A percentile compares a stretch with the other conserved stretches of the same genome.
These are phyloP conservation scores for Machimus rusticus DNA, from an alignment of 2,888 invertebrate species.

Conservation along the genomic window DNA sequence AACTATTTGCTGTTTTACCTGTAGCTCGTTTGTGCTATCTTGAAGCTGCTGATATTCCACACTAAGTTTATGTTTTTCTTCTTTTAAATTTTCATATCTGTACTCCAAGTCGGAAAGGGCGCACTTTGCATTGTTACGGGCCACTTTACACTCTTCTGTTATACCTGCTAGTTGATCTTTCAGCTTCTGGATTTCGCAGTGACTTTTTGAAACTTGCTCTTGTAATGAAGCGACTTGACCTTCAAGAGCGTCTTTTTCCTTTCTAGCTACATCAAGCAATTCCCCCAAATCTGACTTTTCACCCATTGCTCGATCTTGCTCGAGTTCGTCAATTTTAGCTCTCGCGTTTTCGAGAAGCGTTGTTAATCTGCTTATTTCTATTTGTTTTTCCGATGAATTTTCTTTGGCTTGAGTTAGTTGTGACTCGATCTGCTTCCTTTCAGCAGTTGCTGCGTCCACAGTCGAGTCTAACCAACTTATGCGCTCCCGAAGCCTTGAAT, in stretches of 20 bases:
- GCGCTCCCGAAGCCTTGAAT: slow-evolving; percentile 74
- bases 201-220: slow-evolving; percentile 73
- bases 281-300: slow-evolving; percentile 78
- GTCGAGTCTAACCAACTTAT: slow-evolving; percentile 75
- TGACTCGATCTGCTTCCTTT: slow-evolving; percentile 76
- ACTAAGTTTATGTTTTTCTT: slow-evolving; percentile 75
- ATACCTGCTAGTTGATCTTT: slow-evolving; percentile 73
- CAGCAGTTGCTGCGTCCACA: slow-evolving; percentile 76
- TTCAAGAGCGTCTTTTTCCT: slow-evolving; percentile 78
- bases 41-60: slow-evolving; percentile 77
- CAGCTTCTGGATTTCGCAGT: slow-evolving; percentile 73
- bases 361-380: slow-evolving; percentile 80
- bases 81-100: slow-evolving; percentile 75
- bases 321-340: slow-evolving; percentile 79
- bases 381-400: slow-evolving; percentile 76
- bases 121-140: slow-evolving; percentile 86
- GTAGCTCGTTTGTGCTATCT: slow-evolving; percentile 76
- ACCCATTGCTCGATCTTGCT: slow-evolving; percentile 72
- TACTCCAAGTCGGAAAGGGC: slow-evolving; percentile 84
- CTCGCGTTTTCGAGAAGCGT: slow-evolving; percentile 84
- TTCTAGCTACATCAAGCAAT: slow-evolving; percentile 71
- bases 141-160: slow-evolving; percentile 78
- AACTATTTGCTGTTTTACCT: slow-evolving; percentile 52
- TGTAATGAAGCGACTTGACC: slow-evolving; percentile 73
- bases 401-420: slow-evolving; percentile 78